Percentiles rank a stretch among this genome's conserved stretches.
Conservation (phyloP, 2,888 invertebrate genomes). For the Formica aserva region DNA sequence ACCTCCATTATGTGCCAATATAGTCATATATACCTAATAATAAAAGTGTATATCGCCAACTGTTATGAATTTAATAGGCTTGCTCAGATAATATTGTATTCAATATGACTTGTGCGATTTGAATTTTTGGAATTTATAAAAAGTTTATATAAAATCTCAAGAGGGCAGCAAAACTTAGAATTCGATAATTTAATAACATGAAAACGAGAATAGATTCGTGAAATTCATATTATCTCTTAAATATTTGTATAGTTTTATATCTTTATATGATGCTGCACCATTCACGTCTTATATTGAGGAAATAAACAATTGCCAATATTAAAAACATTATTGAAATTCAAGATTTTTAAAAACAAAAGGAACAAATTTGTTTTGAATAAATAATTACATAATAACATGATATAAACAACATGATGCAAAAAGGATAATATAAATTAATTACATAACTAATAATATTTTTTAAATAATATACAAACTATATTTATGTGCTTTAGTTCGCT, state of each 20-base stretch:
- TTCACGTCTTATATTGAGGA: neutral
- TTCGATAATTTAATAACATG: neutral
- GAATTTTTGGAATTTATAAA: neutral
- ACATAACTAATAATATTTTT: conserved; percentile 9
- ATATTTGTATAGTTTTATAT: conserved; percentile 29
- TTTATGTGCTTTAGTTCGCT: neutral
- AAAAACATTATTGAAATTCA: conserved; percentile 4
- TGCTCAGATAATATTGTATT: conserved; percentile 27
- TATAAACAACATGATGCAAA: neutral
- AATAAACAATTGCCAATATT: conserved; percentile 4
- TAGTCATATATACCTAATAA: conserved; percentile 12
- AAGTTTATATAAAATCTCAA: neutral
- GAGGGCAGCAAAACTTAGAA: neutral
- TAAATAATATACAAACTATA: conserved; percentile 9
- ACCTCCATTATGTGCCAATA: conserved; percentile 35
- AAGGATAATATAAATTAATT: neutral
- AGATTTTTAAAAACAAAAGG: neutral
- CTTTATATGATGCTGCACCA: neutral
- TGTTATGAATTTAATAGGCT: conserved; percentile 17
- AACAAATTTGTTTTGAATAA: neutral
- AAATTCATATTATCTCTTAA: conserved; percentile 18
- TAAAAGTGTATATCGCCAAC: conserved; percentile 10
- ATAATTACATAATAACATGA: neutral
- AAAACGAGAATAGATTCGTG: neutral
- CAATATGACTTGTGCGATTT: conserved; percentile 25